Percentiles rank a stretch among this genome's conserved stretches.
phyloP scores from a whole-genome alignment of 2,888 invertebrate species.

The Pristionchus arcanus region DNA sequence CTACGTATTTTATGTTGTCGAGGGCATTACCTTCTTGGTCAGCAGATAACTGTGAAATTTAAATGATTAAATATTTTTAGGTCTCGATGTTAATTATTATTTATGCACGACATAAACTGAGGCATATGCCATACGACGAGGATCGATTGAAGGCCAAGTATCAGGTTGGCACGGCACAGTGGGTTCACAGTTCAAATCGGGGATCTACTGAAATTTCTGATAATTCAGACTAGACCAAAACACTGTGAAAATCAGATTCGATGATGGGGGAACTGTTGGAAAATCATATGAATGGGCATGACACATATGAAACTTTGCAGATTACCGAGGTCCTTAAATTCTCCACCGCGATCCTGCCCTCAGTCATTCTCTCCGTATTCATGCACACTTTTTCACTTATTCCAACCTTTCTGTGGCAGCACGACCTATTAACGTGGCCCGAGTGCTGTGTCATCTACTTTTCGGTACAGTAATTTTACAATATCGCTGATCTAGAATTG shows the following conservation, averaged over 20 bases:
- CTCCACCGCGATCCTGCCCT: not conserved
- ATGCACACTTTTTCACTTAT: slow-evolving; percentile 2
- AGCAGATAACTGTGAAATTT: not conserved
- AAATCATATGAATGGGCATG: not conserved
- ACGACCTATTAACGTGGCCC: not conserved
- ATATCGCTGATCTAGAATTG: too few species aligned
- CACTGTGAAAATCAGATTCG: too few species aligned
- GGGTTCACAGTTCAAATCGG: too few species aligned
- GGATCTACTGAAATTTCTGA: too few species aligned
- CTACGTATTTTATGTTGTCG: not conserved
- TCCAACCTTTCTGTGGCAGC: not conserved
- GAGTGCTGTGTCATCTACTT: not conserved
- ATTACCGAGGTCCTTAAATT: not conserved
- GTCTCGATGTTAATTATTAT: not conserved
- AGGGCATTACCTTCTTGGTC: not conserved
- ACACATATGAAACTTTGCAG: not conserved
- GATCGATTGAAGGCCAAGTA: not conserved
- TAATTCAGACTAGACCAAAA: too few species aligned
- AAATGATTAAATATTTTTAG: not conserved
- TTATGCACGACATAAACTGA: not conserved
- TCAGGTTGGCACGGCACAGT: not conserved
- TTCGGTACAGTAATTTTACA: not conserved
- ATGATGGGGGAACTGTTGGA: too few species aligned
- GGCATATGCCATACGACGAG: not conserved
- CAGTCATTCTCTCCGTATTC: not conserved